Conservation (phyloP, 2,113 vertebrate genomes). For the Corythaeola cristata region DNA sequence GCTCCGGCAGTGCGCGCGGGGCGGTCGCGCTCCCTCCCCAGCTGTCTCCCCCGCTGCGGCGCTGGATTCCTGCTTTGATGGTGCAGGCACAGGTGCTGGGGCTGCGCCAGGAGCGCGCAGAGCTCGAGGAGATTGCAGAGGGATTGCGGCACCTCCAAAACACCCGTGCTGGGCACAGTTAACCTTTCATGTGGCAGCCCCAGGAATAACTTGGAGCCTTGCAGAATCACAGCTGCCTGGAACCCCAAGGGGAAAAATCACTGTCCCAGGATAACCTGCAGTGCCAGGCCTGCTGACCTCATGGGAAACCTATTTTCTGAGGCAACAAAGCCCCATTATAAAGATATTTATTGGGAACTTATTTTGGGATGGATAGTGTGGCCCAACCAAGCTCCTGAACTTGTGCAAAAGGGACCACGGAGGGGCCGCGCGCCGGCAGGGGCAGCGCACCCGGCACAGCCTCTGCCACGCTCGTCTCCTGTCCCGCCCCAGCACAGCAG, state of each 20-base stretch:
- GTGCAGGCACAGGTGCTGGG: neutral
- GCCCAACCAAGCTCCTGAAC: neutral
- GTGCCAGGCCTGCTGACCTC: neutral
- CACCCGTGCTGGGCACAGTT: neutral
- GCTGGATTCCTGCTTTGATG: neutral
- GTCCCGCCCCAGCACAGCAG: neutral
- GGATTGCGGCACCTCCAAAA: neutral
- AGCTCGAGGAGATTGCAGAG: neutral
- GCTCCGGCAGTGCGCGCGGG: accelerated
- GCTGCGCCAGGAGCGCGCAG: neutral
- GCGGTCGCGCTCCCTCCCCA: neutral
- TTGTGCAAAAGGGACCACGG: neutral
- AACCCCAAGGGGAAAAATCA: neutral
- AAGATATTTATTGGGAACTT: neutral
- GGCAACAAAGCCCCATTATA: neutral
- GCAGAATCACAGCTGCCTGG: neutral
- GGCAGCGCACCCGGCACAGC: neutral
- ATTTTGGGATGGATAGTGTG: neutral
- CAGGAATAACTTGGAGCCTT: neutral
- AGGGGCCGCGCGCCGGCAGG: neutral
- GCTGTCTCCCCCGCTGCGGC: accelerated
- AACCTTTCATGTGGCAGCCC: neutral
- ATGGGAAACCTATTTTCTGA: neutral
- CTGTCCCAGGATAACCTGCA: neutral
- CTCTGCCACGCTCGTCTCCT: accelerated